These are phyloP conservation scores for Amphilophus citrinellus DNA, from an alignment of 2,113 vertebrate genomes.

Conservation along the genomic window DNA sequence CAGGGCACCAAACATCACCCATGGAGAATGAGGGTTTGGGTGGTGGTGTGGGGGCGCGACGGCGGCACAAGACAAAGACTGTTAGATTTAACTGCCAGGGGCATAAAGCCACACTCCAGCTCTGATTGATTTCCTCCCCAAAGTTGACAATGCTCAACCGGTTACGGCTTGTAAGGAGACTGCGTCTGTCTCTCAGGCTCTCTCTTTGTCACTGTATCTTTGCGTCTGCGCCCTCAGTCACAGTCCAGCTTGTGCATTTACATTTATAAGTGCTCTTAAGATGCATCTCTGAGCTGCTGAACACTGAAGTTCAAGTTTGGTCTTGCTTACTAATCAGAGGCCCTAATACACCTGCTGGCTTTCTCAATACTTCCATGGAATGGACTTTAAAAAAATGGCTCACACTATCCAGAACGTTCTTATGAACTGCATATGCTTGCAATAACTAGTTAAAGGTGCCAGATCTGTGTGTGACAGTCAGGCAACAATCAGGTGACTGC, in stretches of 20 bases:
- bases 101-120: slow-evolving; percentile 53
- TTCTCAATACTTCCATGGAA: not conserved
- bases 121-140: slow-evolving; percentile 77
- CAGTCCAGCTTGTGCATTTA: slow-evolving; percentile 15
- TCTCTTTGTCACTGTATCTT: slow-evolving; percentile 35
- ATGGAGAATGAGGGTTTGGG: slow-evolving; percentile 48
- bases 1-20: slow-evolving; percentile 59
- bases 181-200: slow-evolving; percentile 23
- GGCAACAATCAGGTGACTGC: not conserved
- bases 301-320: not conserved
- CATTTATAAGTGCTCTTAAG: not conserved
- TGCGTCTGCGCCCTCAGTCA: slow-evolving; percentile 14
- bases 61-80: slow-evolving; percentile 63
- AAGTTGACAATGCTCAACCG: slow-evolving; percentile 56
- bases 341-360: not conserved
- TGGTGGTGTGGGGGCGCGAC: not conserved
- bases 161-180: slow-evolving; percentile 45
- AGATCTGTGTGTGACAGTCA: not conserved
- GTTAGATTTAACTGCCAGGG: slow-evolving; percentile 66
- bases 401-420: not conserved
- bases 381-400: not conserved
- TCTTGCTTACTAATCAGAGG: not conserved
- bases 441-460: not conserved
- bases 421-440: not conserved
- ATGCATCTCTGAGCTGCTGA: not conserved